Evolutionary conservation across 2,113 vertebrate species (phyloP).

Genomic region (Canis aureus): DNA sequence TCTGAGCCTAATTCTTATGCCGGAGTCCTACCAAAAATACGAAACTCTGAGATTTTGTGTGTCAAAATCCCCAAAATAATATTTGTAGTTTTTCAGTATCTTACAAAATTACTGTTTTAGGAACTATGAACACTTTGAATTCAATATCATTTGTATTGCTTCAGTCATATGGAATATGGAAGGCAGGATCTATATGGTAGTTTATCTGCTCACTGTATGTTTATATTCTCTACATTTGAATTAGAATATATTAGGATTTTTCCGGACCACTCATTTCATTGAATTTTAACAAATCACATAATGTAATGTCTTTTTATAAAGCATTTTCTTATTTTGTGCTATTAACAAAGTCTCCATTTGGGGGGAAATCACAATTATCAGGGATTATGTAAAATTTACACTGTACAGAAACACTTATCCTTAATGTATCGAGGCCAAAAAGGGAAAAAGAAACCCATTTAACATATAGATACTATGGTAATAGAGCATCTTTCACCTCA

Average conservation of each 20-base stretch:
- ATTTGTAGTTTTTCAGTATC: conserved; percentile 63
- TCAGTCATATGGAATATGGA: background rate
- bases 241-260: background rate
- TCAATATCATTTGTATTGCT: background rate
- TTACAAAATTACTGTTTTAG: conserved; percentile 51
- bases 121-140: conserved; percentile 78
- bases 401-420: background rate
- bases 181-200: background rate
- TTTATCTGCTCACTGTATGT: background rate
- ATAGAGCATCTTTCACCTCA: background rate
- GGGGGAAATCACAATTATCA: background rate
- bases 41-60: conserved; percentile 82
- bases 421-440: background rate
- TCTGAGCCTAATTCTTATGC: conserved; percentile 68
- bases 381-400: background rate
- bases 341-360: background rate
- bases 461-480: background rate
- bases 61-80: conserved; percentile 82
- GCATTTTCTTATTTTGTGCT: background rate
- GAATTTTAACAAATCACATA: conserved; percentile 35
- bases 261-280: background rate
- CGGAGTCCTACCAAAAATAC: conserved; percentile 67
- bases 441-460: background rate
- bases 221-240: background rate
- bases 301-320: background rate